Conservation (phyloP, 2,113 vertebrate species). For the Tupaia chinensis region DNA sequence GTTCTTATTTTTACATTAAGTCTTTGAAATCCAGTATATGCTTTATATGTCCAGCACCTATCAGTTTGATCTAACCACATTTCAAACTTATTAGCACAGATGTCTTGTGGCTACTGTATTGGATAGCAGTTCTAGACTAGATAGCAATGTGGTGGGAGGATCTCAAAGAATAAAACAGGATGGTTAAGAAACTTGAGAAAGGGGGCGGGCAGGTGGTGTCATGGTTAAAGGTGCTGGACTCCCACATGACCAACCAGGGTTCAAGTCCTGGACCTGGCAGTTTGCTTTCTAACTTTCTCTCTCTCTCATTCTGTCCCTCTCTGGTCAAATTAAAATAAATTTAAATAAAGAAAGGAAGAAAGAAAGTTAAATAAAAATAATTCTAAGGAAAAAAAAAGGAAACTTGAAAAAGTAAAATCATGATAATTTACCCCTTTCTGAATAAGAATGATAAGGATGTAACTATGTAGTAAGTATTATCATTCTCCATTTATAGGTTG, state of each 20-base stretch:
- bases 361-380: too few species aligned
- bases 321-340: too few species aligned
- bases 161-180: not conserved
- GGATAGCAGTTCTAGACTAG: not conserved
- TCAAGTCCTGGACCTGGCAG: too few species aligned
- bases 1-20: slow-evolving; percentile 6
- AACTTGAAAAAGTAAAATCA: not conserved
- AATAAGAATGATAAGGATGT: not conserved
- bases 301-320: too few species aligned
- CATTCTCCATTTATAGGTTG: not conserved
- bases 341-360: too few species aligned
- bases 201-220: too few species aligned
- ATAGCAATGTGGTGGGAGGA: not conserved
- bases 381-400: too few species aligned
- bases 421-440: not conserved
- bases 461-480: not conserved
- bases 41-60: slow-evolving; percentile 27
- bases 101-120: not conserved
- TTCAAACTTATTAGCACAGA: not conserved
- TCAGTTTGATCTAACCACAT: not conserved
- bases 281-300: too few species aligned
- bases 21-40: slow-evolving; percentile 2
- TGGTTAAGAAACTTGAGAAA: too few species aligned
- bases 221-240: too few species aligned
- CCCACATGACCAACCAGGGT: too few species aligned